These are phyloP conservation scores for Atta cephalotes DNA, from an alignment of 1,140 invertebrate genomes.

Conservation along the genomic window DNA sequence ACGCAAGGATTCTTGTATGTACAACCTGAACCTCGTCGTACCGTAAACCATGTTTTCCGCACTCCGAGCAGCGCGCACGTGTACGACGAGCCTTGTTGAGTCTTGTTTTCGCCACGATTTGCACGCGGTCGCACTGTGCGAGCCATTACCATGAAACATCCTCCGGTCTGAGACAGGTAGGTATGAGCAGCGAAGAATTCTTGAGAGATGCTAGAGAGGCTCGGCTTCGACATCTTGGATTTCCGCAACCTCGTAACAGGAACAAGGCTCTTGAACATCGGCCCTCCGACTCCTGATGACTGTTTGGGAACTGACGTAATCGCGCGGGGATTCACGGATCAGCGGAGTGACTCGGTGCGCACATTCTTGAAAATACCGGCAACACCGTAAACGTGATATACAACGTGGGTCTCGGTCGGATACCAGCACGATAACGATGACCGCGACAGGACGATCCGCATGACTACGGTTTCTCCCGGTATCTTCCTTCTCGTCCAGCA, in stretches of 20 bases:
- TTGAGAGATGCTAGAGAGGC: conserved; percentile 6
- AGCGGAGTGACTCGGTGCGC: conserved; percentile 37
- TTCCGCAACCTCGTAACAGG: conserved; percentile 50
- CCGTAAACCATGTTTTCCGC: conserved; percentile 63
- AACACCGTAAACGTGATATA: conserved; percentile 77
- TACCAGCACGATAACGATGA: conserved; percentile 37
- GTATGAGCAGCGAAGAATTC: conserved; percentile 23
- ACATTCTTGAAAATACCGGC: conserved; percentile 29
- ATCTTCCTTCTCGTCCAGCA: background rate
- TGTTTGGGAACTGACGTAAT: conserved; percentile 38
- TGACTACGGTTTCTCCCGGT: background rate
- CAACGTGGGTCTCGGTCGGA: conserved; percentile 51
- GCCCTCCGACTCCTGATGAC: background rate
- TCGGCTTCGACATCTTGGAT: conserved; percentile 48
- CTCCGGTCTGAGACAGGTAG: conserved; percentile 59
- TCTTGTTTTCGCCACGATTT: conserved; percentile 67
- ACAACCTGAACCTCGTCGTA: conserved; percentile 34
- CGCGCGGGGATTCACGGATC: conserved; percentile 53
- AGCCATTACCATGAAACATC: conserved; percentile 72
- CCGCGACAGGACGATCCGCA: conserved; percentile 24
- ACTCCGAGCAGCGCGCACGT: background rate
- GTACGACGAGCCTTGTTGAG: conserved; percentile 53
- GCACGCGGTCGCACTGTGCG: conserved; percentile 51
- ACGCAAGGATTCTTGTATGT: conserved; percentile 11
- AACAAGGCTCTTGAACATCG: background rate